Conservation (phyloP, 2,113 vertebrate species). For the Myodes glareolus region DNA sequence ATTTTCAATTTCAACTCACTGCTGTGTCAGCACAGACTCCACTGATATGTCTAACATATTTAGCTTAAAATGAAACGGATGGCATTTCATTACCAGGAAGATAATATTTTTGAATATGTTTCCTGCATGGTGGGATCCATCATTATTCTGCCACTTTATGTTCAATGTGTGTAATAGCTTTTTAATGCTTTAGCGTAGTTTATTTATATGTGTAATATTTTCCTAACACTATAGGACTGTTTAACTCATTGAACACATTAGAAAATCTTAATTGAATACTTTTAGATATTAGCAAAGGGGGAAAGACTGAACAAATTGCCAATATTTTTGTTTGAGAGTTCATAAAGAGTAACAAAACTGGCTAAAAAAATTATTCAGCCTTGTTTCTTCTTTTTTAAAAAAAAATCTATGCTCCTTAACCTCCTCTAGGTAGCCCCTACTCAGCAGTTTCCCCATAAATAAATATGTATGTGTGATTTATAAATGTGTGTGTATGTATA, state of each 20-base stretch:
- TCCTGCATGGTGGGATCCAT: constrained; percentile 91
- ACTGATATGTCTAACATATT: constrained; percentile 93
- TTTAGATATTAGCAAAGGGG: constrained; percentile 85
- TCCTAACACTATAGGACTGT: constrained; percentile 86
- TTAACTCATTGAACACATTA: constrained; percentile 87
- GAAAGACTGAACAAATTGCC: constrained; percentile 83
- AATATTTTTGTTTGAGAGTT: constrained; percentile 84
- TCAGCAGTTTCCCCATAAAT: constrained; percentile 76
- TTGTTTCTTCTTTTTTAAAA: constrained; percentile 62
- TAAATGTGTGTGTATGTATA: not conserved
- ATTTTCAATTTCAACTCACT: constrained; percentile 94
- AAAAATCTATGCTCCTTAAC: constrained; percentile 27
- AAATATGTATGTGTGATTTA: constrained; percentile 43
- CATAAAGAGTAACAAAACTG: constrained; percentile 76
- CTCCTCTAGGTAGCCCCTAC: not conserved
- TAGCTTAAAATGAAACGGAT: constrained; percentile 94
- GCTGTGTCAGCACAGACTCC: constrained; percentile 94
- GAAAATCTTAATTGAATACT: constrained; percentile 88
- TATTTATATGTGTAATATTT: constrained; percentile 91
- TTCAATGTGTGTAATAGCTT: constrained; percentile 90
- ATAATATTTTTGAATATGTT: constrained; percentile 95
- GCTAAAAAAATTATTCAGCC: constrained; percentile 66
- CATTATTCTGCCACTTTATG: constrained; percentile 92
- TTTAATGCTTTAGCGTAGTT: constrained; percentile 91
- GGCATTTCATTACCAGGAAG: constrained; percentile 93